phyloP scores from a whole-genome alignment of 2,113 vertebrate species.

The Vimba vimba region DNA sequence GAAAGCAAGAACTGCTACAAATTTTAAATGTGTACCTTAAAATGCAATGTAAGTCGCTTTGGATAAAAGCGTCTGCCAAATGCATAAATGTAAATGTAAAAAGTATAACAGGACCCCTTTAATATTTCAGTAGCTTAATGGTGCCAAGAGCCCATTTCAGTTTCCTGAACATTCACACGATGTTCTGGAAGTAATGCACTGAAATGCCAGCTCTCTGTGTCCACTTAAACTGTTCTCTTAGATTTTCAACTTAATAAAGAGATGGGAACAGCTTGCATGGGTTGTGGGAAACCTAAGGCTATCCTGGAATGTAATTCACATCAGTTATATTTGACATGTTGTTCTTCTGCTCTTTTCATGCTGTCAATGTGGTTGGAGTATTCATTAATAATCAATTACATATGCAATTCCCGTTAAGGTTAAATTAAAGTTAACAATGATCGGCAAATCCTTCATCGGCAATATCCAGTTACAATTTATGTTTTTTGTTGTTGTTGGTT shows the following conservation, averaged over 20 bases:
- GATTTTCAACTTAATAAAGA: conserved; percentile 56
- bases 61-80: no score
- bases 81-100: neutral
- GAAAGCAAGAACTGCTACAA: no score
- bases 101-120: conserved; percentile 20
- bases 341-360: conserved; percentile 22
- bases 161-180: conserved; percentile 40
- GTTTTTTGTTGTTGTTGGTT: neutral
- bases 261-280: conserved; percentile 38
- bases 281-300: conserved; percentile 38
- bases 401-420: neutral
- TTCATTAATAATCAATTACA: conserved; percentile 27
- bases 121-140: conserved; percentile 18
- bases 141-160: conserved; percentile 2
- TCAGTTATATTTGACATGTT: conserved; percentile 33
- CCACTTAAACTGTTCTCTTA: conserved; percentile 50
- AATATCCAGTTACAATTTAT: neutral
- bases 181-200: conserved; percentile 56
- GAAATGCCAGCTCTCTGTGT: conserved; percentile 47
- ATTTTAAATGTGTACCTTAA: no score
- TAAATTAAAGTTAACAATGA: neutral
- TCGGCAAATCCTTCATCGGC: neutral
- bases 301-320: conserved; percentile 31
- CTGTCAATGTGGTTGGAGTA: neutral
- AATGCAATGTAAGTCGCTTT: no score